Conservation (phyloP, 1,140 invertebrate genomes). For the Zaprionus tsacasi region DNA sequence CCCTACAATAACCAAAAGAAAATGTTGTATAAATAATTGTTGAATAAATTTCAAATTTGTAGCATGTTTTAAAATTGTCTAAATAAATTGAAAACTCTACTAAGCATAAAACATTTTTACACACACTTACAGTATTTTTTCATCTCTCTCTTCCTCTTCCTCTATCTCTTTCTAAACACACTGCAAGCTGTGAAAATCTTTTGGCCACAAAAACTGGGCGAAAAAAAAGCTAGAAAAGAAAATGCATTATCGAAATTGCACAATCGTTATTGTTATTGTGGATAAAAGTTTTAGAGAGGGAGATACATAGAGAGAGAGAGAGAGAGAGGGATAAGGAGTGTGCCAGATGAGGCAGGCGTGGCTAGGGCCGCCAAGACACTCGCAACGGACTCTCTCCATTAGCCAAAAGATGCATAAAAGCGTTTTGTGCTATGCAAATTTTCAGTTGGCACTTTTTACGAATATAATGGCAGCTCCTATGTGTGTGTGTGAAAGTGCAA, state of each 20-base stretch:
- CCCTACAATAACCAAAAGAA: background rate
- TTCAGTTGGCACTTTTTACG: conserved; percentile 41
- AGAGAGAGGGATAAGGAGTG: background rate
- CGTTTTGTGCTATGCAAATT: conserved; percentile 63
- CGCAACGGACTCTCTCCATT: conserved; percentile 39
- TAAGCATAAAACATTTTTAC: conserved; percentile 21
- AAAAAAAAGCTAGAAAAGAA: conserved; percentile 56
- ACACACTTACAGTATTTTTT: background rate
- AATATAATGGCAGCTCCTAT: background rate
- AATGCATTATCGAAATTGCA: conserved; percentile 80
- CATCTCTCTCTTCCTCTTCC: background rate
- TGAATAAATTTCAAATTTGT: background rate
- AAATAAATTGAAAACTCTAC: background rate
- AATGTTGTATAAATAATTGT: background rate
- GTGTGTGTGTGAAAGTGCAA: conserved; percentile 70
- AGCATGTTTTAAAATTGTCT: background rate
- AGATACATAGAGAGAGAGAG: background rate
- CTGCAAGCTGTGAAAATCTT: conserved; percentile 20
- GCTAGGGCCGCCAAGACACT: background rate
- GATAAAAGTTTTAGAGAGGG: conserved; percentile 54
- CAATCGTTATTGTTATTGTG: conserved; percentile 74
- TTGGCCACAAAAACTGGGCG: conserved; percentile 21
- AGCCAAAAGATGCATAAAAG: conserved; percentile 49
- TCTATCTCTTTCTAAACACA: background rate
- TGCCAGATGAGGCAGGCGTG: background rate